phyloP scores from a whole-genome alignment of 1,140 invertebrate genomes.

The Neodiprion virginianus region DNA sequence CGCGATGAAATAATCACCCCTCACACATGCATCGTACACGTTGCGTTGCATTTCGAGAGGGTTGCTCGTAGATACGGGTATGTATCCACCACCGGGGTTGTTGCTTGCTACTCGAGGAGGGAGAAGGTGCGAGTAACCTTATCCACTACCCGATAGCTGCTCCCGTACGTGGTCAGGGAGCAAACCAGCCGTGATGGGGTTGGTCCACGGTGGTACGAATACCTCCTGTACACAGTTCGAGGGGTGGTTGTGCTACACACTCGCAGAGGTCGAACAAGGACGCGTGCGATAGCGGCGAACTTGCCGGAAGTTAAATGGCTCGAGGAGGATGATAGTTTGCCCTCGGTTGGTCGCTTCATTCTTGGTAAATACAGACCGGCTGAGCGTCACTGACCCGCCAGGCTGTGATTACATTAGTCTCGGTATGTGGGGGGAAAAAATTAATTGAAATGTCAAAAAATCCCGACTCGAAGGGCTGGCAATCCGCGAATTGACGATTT shows the following conservation, averaged over 20 bases:
- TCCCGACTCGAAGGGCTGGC: too few relatives aligned
- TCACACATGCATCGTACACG: too few relatives aligned
- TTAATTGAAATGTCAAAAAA: too few relatives aligned
- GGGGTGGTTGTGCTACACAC: not conserved
- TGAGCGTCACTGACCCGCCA: too few relatives aligned
- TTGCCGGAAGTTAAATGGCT: not conserved
- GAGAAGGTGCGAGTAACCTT: not conserved
- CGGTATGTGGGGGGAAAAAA: too few relatives aligned
- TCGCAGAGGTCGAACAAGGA: not conserved
- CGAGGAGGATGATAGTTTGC: not conserved
- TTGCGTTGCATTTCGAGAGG: too few relatives aligned
- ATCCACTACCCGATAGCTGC: not conserved
- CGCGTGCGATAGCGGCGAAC: not conserved
- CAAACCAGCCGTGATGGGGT: not conserved
- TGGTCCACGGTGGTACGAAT: constrained; percentile 1
- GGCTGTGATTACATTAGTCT: too few relatives aligned
- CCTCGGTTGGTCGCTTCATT: not conserved
- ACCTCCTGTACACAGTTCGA: not conserved
- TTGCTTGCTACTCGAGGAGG: not conserved
- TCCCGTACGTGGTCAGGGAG: not conserved
- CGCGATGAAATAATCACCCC: not conserved
- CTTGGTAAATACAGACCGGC: not conserved
- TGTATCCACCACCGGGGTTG: not conserved
- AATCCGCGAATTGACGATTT: too few relatives aligned
- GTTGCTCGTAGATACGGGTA: too few relatives aligned